Percentiles rank a stretch among this genome's conserved stretches.
These are phyloP conservation scores for Argya squamiceps DNA, from an alignment of 2,797 vertebrate species.

Conservation along the genomic window DNA sequence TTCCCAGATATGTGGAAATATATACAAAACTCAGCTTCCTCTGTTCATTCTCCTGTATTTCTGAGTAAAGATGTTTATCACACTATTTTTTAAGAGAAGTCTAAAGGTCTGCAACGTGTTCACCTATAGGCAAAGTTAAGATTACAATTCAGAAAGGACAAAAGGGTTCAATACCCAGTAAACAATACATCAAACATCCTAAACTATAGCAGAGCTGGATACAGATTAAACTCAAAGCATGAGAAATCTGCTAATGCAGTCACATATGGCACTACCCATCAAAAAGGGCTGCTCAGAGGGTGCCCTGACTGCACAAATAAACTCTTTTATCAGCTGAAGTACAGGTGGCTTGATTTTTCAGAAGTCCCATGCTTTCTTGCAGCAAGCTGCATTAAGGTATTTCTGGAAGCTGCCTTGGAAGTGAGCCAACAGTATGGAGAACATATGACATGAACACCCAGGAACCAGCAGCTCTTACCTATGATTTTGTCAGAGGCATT, in stretches of 20 bases:
- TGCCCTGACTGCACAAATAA: background rate
- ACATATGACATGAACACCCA: background rate
- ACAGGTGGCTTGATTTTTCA: background rate
- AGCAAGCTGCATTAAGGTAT: background rate
- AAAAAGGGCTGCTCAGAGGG: background rate
- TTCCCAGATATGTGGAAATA: background rate
- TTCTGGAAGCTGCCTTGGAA: background rate
- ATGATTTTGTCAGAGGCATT: slow-evolving; percentile 98
- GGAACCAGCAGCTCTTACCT: slow-evolving; percentile 63
- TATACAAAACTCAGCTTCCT: background rate
- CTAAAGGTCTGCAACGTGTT: background rate
- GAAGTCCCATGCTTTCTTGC: background rate
- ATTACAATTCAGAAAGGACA: background rate
- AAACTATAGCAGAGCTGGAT: background rate
- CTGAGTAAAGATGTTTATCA: background rate
- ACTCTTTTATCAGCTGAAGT: background rate
- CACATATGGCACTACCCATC: background rate
- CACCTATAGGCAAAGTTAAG: background rate
- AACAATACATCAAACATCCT: background rate
- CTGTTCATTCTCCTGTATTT: background rate
- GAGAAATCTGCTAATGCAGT: background rate
- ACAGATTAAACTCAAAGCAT: background rate
- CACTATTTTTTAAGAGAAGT: background rate
- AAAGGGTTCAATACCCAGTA: background rate
- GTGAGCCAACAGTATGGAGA: background rate